Evolutionary conservation across 1,140 invertebrate species (phyloP).

Genomic region (Drosophila jambulina): DNA sequence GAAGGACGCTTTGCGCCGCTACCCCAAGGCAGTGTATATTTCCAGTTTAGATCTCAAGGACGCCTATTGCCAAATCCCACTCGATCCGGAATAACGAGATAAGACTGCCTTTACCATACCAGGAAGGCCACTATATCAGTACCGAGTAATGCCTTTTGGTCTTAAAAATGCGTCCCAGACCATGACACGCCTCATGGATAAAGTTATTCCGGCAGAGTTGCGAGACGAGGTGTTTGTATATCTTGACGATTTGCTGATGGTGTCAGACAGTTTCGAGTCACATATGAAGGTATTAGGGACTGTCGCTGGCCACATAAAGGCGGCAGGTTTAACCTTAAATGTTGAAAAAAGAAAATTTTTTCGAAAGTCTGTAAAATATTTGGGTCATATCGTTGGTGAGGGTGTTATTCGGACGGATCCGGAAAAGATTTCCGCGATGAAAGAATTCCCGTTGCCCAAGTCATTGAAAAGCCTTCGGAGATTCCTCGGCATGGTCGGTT

Average conservation of each 20-base stretch:
- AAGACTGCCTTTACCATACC: background rate
- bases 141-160: too few relatives aligned
- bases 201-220: background rate
- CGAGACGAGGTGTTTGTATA: background rate
- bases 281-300: background rate
- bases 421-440: background rate
- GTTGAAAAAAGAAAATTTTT: background rate
- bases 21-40: too few relatives aligned
- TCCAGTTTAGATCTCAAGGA: background rate
- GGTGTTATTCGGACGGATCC: background rate
- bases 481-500: background rate
- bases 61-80: background rate
- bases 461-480: background rate
- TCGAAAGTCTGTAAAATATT: background rate
- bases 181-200: too few relatives aligned
- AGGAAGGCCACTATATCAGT: background rate
- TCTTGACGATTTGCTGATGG: conserved; percentile 7
- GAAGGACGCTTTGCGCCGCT: too few relatives aligned
- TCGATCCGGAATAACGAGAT: background rate
- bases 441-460: background rate
- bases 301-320: background rate
- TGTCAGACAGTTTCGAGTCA: background rate
- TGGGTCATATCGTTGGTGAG: background rate
- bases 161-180: too few relatives aligned
- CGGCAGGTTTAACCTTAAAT: background rate